Base-by-base conservation (phyloP, 2,797 vertebrate genomes). In the Sebastes diaconus region DNA sequence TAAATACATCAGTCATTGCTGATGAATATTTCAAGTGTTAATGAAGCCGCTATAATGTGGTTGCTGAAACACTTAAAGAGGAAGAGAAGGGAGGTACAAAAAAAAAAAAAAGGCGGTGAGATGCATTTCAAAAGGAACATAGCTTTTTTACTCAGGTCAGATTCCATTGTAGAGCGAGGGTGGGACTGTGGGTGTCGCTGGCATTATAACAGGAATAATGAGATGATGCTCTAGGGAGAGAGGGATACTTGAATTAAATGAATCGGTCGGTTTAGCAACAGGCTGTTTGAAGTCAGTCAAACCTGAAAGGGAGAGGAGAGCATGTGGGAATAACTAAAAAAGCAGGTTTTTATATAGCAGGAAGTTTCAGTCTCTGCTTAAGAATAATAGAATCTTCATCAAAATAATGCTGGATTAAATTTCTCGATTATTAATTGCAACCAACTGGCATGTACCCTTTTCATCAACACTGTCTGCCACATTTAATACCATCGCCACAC, bases 171-270 rank as follows among this genome's bases (percentile, higher is more conserved):
- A 57, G 87, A 83, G 86, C 64, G 39, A 91, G 94, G 95, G 95
- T 93, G 95, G 93, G 95, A 93, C 94, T 86, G 67, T 86, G 92
- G 89, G 93, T 95, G 94, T 95, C 79, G 83, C 91, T 93, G 90
- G 91, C 91, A 92, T 95, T 96, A 93, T 94, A 94, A 92, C 84
- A 91, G 86, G 92, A 94, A 95, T 95, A 95, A 95, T 93, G 90
- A 93, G 84, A 84, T 82, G 88, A 91, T 92, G 91, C 93, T 94
- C 94, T 78, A 76, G 94, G 94, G 95, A 95, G 89, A 85, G 90
- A 88, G 58, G 72, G 89, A 87, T 90, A 93, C 90, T 91, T 92
- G 87, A 92, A 89, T 88, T 91, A 87, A 90, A 89, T 83, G 88
- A 93, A 84, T 84, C 22, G 76, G 75, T 76, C 66, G 75, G 86